phyloP scores from a whole-genome alignment of 2,888 invertebrate species.

The Conops quadrifasciatus region DNA sequence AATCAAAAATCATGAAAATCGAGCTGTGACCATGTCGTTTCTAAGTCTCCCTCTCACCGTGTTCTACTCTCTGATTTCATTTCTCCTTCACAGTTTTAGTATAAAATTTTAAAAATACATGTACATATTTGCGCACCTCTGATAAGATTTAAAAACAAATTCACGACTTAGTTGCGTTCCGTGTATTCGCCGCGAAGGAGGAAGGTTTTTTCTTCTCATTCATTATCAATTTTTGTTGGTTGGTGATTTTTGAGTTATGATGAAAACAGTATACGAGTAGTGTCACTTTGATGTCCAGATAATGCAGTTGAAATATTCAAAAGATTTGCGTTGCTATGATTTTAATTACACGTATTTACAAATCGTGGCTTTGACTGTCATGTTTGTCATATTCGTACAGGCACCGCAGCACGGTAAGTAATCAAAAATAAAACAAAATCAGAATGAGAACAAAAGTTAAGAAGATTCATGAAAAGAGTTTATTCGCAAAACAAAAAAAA shows the following conservation, averaged over 20 bases:
- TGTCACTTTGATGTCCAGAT: background rate
- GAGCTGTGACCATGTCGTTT: too few relatives aligned
- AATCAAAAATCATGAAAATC: too few relatives aligned
- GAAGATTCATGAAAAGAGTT: background rate
- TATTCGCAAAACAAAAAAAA: too few relatives aligned
- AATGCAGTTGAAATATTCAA: background rate
- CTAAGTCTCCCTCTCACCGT: too few relatives aligned
- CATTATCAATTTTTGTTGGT: too few relatives aligned
- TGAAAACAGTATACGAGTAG: background rate
- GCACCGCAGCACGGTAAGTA: background rate
- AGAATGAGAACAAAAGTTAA: too few relatives aligned
- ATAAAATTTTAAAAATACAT: constrained; percentile 32
- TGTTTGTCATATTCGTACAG: constrained; percentile 2
- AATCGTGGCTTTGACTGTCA: background rate
- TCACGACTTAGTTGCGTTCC: background rate
- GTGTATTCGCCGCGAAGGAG: background rate
- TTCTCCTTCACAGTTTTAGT: too few relatives aligned
- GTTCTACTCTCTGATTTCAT: too few relatives aligned
- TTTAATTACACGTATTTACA: background rate
- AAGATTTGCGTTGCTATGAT: background rate
- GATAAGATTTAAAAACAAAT: too few relatives aligned
- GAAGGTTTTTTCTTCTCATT: too few relatives aligned
- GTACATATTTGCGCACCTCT: too few relatives aligned
- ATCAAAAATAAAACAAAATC: background rate
- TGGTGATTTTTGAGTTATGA: too few relatives aligned